Conservation (phyloP, 2,113 vertebrate species). For the Excalfactoria chinensis region DNA sequence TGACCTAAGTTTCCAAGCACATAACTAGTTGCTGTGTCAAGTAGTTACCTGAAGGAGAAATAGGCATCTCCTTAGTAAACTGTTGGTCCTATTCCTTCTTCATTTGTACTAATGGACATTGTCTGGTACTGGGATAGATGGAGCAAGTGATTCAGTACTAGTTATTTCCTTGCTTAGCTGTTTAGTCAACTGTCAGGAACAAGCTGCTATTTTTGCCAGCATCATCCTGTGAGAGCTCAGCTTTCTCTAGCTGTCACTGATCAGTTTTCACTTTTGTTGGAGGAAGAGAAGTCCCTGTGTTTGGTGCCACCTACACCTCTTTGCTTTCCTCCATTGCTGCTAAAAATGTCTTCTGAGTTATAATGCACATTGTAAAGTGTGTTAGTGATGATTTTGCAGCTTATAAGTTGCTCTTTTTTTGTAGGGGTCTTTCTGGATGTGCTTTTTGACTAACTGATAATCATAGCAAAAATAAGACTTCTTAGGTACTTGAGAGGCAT, state of each 20-base stretch:
- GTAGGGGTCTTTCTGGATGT: background rate
- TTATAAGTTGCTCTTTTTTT: background rate
- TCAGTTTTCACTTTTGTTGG: background rate
- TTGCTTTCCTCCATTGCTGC: background rate
- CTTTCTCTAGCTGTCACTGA: background rate
- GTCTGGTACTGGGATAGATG: background rate
- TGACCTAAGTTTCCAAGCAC: background rate
- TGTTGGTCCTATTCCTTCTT: background rate
- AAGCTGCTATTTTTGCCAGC: background rate
- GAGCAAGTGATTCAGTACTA: background rate
- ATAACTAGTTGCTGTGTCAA: background rate
- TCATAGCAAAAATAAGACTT: background rate
- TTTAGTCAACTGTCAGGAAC: background rate
- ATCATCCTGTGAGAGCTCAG: background rate
- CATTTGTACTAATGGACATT: background rate
- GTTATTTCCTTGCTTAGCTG: background rate
- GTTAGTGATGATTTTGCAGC: background rate
- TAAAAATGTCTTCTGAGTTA: background rate
- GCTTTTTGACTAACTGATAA: background rate
- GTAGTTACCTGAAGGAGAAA: background rate
- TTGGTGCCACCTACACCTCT: background rate
- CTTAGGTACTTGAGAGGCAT: background rate
- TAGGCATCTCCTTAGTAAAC: background rate
- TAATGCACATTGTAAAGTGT: background rate
- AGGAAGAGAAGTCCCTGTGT: background rate